A percentile compares a stretch with the other conserved stretches of the same genome.
Evolutionary conservation across 2,797 vertebrate genomes (phyloP).

Genomic region (Argyrosomus regius): DNA sequence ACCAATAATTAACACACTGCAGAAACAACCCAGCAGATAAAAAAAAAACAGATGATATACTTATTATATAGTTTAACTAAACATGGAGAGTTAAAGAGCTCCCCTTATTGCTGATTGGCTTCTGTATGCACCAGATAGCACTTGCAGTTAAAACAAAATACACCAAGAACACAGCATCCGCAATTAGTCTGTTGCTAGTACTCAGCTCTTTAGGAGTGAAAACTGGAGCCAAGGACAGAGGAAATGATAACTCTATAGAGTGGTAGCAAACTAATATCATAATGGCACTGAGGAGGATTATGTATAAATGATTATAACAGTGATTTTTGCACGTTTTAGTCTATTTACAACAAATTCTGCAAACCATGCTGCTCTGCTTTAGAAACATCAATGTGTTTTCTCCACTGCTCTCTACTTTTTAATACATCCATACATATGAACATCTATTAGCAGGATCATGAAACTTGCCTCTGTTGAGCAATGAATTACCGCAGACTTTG

Average conservation of each 20-base stretch:
- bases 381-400: not conserved
- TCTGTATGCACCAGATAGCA: slow-evolving; percentile 39
- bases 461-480: slow-evolving; percentile 2
- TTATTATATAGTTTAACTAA: slow-evolving; percentile 60
- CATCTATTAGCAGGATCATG: not conserved
- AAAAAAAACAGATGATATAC: slow-evolving; percentile 56
- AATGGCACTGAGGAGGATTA: slow-evolving; percentile 6
- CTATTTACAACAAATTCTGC: slow-evolving; percentile 28
- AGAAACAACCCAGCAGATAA: slow-evolving; percentile 61
- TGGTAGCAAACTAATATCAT: slow-evolving; percentile 20
- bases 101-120: slow-evolving; percentile 37
- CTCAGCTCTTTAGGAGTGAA: not conserved
- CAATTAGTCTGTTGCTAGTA: slow-evolving; percentile 26
- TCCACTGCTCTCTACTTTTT: not conserved
- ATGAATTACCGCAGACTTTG: not conserved
- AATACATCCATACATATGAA: not conserved
- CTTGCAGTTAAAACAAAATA: slow-evolving; percentile 52
- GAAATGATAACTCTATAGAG: slow-evolving; percentile 7
- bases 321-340: slow-evolving; percentile 11
- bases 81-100: slow-evolving; percentile 36
- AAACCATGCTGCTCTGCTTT: not conserved
- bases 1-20: slow-evolving; percentile 62
- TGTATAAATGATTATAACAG: not conserved
- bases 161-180: slow-evolving; percentile 46
- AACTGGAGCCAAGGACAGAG: slow-evolving; percentile 6